These are phyloP conservation scores for Nephrocerus scutellatus DNA, from an alignment of 2,888 invertebrate genomes.

Conservation along the genomic window DNA sequence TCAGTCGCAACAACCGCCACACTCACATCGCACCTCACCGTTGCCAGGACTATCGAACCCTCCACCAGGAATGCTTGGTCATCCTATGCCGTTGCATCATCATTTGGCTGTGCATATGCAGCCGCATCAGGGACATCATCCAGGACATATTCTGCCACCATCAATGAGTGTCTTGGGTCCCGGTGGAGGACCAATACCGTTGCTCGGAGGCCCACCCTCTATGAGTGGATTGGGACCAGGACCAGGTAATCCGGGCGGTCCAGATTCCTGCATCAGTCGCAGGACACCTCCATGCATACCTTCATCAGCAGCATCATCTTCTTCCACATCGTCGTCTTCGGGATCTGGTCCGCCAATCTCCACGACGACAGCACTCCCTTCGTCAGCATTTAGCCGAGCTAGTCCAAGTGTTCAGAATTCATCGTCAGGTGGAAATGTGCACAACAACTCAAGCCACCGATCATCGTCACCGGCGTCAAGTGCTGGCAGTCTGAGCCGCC, in stretches of 20 bases:
- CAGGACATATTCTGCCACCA: constrained; percentile 43
- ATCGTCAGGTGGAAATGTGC: constrained; percentile 21
- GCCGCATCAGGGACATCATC: constrained; percentile 42
- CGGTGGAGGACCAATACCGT: constrained; percentile 38
- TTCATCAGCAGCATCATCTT: constrained; percentile 39
- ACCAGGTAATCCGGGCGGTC: constrained; percentile 22
- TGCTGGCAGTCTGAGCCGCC: constrained; percentile 42
- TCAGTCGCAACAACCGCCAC: constrained; percentile 33
- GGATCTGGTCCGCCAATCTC: constrained; percentile 28
- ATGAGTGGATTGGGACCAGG: constrained; percentile 32
- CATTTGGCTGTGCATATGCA: constrained; percentile 40
- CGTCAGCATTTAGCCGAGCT: constrained; percentile 47
- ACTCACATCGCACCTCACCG: constrained; percentile 43
- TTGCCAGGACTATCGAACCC: constrained; percentile 39
- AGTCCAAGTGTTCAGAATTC: constrained; percentile 47
- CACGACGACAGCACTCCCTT: constrained; percentile 41
- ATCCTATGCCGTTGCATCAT: constrained; percentile 45
- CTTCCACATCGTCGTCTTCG: constrained; percentile 31
- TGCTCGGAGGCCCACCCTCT: constrained; percentile 40
- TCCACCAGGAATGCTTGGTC: constrained; percentile 41
- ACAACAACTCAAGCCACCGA: constrained; percentile 38
- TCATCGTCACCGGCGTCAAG: constrained; percentile 45
- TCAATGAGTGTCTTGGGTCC: constrained; percentile 39
- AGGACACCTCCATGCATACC: constrained; percentile 43
- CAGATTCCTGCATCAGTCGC: constrained; percentile 41